Conservation (phyloP, 2,888 invertebrate genomes). For the Neocrepidodera transversa region DNA sequence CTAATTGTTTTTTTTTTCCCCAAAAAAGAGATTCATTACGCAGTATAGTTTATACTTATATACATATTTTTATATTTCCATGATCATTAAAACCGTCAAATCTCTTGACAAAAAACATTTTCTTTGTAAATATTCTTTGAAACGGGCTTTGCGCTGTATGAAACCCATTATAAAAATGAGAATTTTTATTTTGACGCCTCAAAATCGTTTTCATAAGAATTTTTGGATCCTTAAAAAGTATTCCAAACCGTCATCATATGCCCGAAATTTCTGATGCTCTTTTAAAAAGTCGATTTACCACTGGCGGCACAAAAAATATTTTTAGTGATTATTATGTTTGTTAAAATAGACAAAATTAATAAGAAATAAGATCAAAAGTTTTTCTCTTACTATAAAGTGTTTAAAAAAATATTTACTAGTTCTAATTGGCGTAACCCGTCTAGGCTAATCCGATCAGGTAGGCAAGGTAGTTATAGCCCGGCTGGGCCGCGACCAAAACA, state of each 20-base stretch:
- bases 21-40: too few relatives aligned
- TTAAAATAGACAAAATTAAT: not conserved
- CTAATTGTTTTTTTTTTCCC: too few relatives aligned
- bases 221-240: constrained; percentile 6
- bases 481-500: too few relatives aligned
- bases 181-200: constrained; percentile 6
- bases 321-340: not conserved
- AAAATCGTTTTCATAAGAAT: constrained; percentile 18
- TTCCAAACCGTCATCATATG: not conserved
- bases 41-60: not conserved
- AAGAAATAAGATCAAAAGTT: not conserved
- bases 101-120: constrained; percentile 18
- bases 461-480: too few relatives aligned
- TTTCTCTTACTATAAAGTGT: not conserved
- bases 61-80: not conserved
- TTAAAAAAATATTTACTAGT: too few relatives aligned
- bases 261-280: not conserved
- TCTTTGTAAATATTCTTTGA: constrained; percentile 14
- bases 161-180: constrained; percentile 20
- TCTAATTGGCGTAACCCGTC: too few relatives aligned
- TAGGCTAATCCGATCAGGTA: too few relatives aligned
- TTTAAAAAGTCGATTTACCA: not conserved
- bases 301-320: not conserved
- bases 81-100: constrained; percentile 16
- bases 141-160: not conserved